These are phyloP conservation scores for Andrena cerasifolii DNA, from an alignment of 1,140 invertebrate genomes.

Conservation along the genomic window DNA sequence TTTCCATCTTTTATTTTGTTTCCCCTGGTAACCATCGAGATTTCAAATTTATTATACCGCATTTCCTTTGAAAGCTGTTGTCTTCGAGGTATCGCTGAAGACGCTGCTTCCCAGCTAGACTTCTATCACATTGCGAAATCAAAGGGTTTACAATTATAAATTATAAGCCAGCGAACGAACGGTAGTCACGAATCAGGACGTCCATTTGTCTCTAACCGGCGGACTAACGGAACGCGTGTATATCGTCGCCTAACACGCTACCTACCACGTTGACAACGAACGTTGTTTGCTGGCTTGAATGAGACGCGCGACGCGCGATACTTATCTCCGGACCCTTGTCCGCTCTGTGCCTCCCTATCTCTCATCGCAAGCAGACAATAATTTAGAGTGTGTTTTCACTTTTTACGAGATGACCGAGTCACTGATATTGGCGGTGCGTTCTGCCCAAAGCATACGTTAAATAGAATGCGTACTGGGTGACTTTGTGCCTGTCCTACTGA, in stretches of 20 bases:
- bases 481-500: no score
- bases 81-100: slow-evolving; percentile 7
- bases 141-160: slow-evolving; percentile 50
- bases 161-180: slow-evolving; percentile 54
- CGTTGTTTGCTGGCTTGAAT: slow-evolving; percentile 58
- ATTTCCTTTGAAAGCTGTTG: no score
- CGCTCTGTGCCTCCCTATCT: slow-evolving; percentile 59
- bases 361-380: slow-evolving; percentile 62
- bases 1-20: no score
- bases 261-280: slow-evolving; percentile 66
- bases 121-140: slow-evolving; percentile 7
- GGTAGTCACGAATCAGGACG: slow-evolving; percentile 58
- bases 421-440: background rate
- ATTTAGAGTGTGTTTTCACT: slow-evolving; percentile 58
- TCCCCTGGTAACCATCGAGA: no score
- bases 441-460: background rate
- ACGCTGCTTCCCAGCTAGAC: background rate
- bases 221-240: slow-evolving; percentile 70
- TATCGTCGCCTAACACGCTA: slow-evolving; percentile 65
- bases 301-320: slow-evolving; percentile 64
- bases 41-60: no score
- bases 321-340: slow-evolving; percentile 66
- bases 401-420: slow-evolving; percentile 36
- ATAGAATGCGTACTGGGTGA: no score
- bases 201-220: slow-evolving; percentile 65